These are phyloP conservation scores for Amiota communis DNA, from an alignment of 2,888 invertebrate species.

Conservation along the genomic window DNA sequence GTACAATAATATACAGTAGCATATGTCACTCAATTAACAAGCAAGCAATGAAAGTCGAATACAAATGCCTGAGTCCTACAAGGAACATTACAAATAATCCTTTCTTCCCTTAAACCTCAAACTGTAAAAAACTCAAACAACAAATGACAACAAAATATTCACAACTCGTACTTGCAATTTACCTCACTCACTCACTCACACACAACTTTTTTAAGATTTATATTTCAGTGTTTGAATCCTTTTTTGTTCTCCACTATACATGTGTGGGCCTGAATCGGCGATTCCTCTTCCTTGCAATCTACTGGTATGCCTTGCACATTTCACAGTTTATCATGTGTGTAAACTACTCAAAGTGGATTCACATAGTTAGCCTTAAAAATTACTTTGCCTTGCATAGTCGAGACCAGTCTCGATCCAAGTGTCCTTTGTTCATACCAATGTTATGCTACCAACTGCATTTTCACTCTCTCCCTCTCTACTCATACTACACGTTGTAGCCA, in stretches of 20 bases:
- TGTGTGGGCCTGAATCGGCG: not conserved
- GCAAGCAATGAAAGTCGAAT: not conserved
- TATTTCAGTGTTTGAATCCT: conserved; percentile 2
- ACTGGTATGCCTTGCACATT: not conserved
- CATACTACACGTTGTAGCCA: not conserved
- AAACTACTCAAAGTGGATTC: conserved; percentile 15
- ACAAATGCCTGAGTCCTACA: not conserved
- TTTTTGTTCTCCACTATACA: not conserved
- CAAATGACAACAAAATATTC: conserved; percentile 36
- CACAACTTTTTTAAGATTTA: not conserved
- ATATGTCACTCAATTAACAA: conserved; percentile 21
- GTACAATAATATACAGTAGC: not conserved
- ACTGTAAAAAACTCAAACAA: conserved; percentile 41
- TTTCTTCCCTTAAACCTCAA: conserved; percentile 3
- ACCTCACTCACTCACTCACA: not conserved
- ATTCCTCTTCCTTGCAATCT: not conserved
- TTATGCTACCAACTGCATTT: conserved; percentile 12
- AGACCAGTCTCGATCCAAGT: not conserved
- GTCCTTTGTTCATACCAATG: not conserved
- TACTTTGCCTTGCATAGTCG: not conserved
- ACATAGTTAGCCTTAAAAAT: conserved; percentile 6
- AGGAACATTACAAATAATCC: conserved; percentile 20
- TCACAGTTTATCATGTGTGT: conserved; percentile 25
- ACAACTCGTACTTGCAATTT: not conserved
- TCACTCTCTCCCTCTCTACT: not conserved